Conservation (phyloP, 2,113 vertebrate species). For the Ornithorhynchus anatinus region DNA sequence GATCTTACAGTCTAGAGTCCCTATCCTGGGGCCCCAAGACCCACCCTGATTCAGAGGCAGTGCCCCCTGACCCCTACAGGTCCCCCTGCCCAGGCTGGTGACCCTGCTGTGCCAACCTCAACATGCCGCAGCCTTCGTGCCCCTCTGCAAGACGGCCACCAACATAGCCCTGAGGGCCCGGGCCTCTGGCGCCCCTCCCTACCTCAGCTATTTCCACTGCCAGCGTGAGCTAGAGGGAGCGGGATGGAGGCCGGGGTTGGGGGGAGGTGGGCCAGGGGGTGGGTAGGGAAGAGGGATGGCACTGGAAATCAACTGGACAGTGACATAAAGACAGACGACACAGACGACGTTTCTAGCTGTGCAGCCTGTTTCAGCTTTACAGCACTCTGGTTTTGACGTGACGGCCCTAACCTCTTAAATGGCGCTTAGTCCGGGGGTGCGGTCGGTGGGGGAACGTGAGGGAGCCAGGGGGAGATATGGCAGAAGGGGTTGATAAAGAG, state of each 20-base stretch:
- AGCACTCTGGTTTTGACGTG: background rate
- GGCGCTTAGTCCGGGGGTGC: too few species aligned
- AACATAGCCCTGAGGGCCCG: background rate
- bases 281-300: background rate
- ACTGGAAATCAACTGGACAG: background rate
- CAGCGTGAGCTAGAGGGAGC: background rate
- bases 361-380: background rate
- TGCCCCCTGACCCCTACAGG: background rate
- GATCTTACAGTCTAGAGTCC: background rate
- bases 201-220: conserved; percentile 10
- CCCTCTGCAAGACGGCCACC: background rate
- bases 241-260: background rate
- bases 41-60: background rate
- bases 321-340: background rate
- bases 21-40: too few species aligned
- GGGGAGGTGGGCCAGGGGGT: background rate
- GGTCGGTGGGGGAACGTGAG: background rate
- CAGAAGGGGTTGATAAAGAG: background rate
- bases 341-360: background rate
- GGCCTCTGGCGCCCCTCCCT: background rate
- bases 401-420: background rate
- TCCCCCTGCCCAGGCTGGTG: conserved; percentile 10
- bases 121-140: background rate
- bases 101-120: background rate
- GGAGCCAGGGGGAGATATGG: too few species aligned